A percentile compares a stretch with the other conserved stretches of the same genome.
Conservation (phyloP, 2,113 vertebrate genomes). For the Nycticryphes semicollaris region DNA sequence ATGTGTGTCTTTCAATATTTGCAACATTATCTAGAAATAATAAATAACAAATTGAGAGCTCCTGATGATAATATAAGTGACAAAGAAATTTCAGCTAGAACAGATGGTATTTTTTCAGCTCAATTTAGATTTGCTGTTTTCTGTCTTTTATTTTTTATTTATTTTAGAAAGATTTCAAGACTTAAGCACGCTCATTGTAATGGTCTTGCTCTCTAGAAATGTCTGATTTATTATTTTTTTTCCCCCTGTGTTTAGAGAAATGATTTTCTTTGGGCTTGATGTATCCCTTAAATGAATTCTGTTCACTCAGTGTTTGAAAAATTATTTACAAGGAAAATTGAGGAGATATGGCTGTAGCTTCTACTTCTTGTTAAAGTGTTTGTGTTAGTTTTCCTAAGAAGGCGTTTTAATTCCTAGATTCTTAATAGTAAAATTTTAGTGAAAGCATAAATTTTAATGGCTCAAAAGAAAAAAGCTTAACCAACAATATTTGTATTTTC, state of each 20-base stretch:
- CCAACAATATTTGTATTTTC: rapidly evolving
- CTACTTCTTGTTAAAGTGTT: background rate
- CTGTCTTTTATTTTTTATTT: background rate
- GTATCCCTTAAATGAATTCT: background rate
- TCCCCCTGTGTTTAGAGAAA: background rate
- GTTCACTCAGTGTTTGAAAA: background rate
- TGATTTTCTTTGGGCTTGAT: background rate
- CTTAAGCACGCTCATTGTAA: background rate
- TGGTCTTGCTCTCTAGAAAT: background rate
- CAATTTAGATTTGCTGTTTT: background rate
- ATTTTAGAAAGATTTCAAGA: background rate
- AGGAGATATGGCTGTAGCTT: background rate
- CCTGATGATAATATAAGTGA: background rate
- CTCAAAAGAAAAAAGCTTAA: background rate
- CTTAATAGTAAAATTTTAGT: background rate
- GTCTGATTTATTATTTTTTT: no score
- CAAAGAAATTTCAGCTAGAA: background rate
- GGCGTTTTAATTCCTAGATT: background rate
- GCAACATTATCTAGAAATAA: background rate
- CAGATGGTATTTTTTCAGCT: background rate
- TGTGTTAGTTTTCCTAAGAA: background rate
- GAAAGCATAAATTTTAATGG: background rate
- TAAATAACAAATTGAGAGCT: background rate
- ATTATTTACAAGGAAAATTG: background rate
- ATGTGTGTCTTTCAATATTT: background rate